phyloP scores from a whole-genome alignment of 2,113 vertebrate species.

The Ornithorhynchus anatinus region DNA sequence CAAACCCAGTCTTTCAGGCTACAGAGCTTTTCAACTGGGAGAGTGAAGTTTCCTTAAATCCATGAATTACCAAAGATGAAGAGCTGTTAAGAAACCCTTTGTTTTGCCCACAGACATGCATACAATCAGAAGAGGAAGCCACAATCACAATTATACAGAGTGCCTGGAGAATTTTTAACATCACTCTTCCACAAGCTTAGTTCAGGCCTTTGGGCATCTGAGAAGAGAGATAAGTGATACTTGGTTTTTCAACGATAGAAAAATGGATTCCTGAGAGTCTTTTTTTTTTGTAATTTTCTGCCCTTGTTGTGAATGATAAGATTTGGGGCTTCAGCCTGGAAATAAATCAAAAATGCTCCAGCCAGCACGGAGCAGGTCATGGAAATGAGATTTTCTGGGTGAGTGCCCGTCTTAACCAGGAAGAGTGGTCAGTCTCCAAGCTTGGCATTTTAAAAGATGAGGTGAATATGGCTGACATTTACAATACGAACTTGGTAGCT shows the following conservation, averaged over 20 bases:
- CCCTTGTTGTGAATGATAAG: not conserved
- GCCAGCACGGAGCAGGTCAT: conserved; percentile 5
- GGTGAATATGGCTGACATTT: conserved; percentile 9
- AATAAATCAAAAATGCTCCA: conserved; percentile 21
- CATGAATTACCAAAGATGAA: too few relatives aligned
- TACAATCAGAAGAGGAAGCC: too few relatives aligned
- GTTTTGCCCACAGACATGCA: too few relatives aligned
- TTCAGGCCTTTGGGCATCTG: too few relatives aligned
- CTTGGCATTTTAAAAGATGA: conserved; percentile 19
- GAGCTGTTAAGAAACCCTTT: too few relatives aligned
- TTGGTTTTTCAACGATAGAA: conserved; percentile 36
- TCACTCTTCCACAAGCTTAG: too few relatives aligned
- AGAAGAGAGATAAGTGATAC: too few relatives aligned
- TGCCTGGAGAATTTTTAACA: too few relatives aligned
- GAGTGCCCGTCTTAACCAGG: conserved; percentile 25
- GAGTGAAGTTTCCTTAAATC: too few relatives aligned
- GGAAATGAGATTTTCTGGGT: conserved; percentile 19
- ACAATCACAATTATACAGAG: too few relatives aligned
- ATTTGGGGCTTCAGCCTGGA: not conserved
- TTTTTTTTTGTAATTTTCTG: conserved; percentile 27
- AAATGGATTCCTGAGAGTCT: conserved; percentile 18
- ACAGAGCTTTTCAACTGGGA: too few relatives aligned
- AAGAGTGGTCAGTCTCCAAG: conserved; percentile 12
- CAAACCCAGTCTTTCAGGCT: too few relatives aligned
- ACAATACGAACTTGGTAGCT: not conserved